Evolutionary conservation across 1,140 invertebrate species (phyloP).

Genomic region (Neocloeon triangulifer): DNA sequence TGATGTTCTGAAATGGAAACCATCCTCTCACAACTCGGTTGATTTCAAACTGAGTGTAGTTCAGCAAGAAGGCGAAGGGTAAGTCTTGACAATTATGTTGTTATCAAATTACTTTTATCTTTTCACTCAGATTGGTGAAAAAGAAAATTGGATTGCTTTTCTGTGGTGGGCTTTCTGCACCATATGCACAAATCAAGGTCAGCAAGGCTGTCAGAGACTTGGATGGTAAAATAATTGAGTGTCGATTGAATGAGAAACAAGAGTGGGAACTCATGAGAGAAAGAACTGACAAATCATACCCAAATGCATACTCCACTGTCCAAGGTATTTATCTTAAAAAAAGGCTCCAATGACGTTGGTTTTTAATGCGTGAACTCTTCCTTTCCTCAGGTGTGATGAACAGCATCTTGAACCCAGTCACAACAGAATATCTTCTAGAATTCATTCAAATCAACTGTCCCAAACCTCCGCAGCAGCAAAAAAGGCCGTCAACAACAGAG

Average conservation of each 20-base stretch:
- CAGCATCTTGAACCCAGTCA: slow-evolving; percentile 50
- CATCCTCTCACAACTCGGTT: slow-evolving; percentile 74
- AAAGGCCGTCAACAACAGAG: no score
- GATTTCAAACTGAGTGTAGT: slow-evolving; percentile 82
- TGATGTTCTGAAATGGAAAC: slow-evolving; percentile 96
- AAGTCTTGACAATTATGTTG: slow-evolving; percentile 13
- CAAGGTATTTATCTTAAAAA: no score
- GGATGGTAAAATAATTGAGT: slow-evolving; percentile 93
- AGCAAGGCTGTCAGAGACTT: slow-evolving; percentile 52
- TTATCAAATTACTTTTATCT: slow-evolving; percentile 5
- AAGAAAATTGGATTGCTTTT: slow-evolving; percentile 54
- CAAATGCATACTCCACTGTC: slow-evolving; percentile 72
- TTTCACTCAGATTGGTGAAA: slow-evolving; percentile 25
- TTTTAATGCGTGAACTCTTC: no score
- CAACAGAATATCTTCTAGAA: slow-evolving; percentile 49
- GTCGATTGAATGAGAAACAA: slow-evolving; percentile 43
- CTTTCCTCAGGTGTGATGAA: slow-evolving; percentile 21
- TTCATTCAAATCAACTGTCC: slow-evolving; percentile 40
- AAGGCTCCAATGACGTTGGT: no score
- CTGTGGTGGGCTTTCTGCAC: slow-evolving; percentile 42
- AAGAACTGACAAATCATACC: slow-evolving; percentile 90
- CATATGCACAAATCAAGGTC: slow-evolving; percentile 51
- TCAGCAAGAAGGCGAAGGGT: slow-evolving; percentile 46
- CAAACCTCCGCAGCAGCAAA: no score
- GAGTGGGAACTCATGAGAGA: slow-evolving; percentile 91